These are phyloP conservation scores for Drosophila merina DNA, from an alignment of 2,888 invertebrate genomes.

Conservation along the genomic window DNA sequence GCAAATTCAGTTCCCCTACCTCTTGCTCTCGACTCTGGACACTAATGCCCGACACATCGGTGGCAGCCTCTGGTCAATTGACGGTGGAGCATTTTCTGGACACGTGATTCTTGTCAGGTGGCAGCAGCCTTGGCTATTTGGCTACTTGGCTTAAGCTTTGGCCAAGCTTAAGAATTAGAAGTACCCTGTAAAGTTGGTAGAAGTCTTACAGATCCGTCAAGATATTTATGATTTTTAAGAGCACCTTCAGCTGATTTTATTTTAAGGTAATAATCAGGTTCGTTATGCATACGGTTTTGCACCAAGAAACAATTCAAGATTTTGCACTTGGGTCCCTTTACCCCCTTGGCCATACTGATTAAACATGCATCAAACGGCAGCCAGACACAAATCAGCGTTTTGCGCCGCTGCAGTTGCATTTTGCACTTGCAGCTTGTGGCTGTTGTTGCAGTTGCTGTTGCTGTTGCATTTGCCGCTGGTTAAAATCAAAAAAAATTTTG, in stretches of 20 bases:
- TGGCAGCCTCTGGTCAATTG: constrained; percentile 65
- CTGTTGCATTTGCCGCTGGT: constrained; percentile 68
- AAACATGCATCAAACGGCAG: constrained; percentile 57
- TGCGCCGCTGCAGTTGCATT: constrained; percentile 27
- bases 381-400: constrained; percentile 47
- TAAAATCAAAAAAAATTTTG: constrained; percentile 67
- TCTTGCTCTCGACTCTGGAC: neutral
- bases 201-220: neutral
- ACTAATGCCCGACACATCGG: constrained; percentile 50
- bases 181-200: neutral
- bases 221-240: neutral
- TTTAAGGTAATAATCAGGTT: neutral
- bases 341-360: constrained; percentile 35
- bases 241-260: neutral
- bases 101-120: constrained; percentile 73
- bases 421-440: constrained; percentile 24
- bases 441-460: constrained; percentile 27
- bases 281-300: neutral
- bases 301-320: constrained; percentile 1
- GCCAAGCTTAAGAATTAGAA: neutral
- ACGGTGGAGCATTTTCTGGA: constrained; percentile 42
- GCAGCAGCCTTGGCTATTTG: constrained; percentile 23
- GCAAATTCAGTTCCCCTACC: constrained; percentile 40
- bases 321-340: neutral
- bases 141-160: constrained; percentile 1